Conservation (phyloP, 1,140 invertebrate species). For the Episyrphus balteatus region DNA sequence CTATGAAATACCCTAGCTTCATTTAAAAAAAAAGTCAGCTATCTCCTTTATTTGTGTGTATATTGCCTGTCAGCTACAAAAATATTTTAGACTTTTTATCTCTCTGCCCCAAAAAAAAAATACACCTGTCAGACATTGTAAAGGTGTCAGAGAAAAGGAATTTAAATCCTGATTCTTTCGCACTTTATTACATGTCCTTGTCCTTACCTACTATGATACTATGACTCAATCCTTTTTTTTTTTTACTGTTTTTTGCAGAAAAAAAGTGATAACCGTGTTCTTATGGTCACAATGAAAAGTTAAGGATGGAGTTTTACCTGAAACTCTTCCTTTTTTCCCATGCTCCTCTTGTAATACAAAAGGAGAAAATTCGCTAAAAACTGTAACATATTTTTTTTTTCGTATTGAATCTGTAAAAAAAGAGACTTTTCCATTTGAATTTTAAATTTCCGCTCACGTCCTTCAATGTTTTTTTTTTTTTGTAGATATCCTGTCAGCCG, state of each 20-base stretch:
- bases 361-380: background rate
- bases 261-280: no score
- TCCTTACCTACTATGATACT: background rate
- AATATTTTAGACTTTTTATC: no score
- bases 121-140: background rate
- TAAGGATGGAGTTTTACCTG: background rate
- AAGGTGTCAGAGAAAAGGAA: background rate
- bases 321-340: no score
- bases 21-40: no score
- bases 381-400: background rate
- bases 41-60: no score
- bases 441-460: constrained; percentile 2
- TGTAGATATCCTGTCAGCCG: background rate
- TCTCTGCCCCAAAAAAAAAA: background rate
- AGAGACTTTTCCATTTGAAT: background rate
- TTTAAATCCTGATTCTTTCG: background rate
- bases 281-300: no score
- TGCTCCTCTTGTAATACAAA: no score
- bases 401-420: no score
- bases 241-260: no score
- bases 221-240: no score
- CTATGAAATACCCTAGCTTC: no score
- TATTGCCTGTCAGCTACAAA: no score
- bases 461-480: background rate
- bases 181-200: background rate